Evolutionary conservation across 1,140 invertebrate species (phyloP), one percentile per base, ranked within the genome.

Genomic region (Copidosoma floridanum): DNA sequence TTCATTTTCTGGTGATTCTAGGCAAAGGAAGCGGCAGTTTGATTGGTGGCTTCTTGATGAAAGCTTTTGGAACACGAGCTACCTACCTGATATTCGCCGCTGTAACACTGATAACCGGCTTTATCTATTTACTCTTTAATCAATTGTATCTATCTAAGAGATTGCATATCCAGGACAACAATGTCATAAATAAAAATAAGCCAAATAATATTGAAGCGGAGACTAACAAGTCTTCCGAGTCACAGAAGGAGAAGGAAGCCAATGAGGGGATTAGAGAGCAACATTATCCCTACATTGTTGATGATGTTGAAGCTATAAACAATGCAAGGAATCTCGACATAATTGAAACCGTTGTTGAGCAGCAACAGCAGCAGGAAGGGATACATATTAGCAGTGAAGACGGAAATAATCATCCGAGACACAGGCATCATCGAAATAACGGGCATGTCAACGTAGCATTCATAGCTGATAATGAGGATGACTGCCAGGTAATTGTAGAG

Each of bases 11-110:
- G 29, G 12, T 32, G 29, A 32, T 24, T 46, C 20, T 20, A 91
- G 90, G 90, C 38, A 89, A 89, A 73, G 89, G 89, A 16, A 80
- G 86, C 6, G 90, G 90, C 40, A 90, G 89, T 74, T 77, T 93
- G 24, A 82, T 89, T 35, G 91, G 90, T 3, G 91, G 90, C 1
- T 89, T 87, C 65, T 69, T 91, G 18, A 91, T 91, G 82, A 89
- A 89, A 69, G 81, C 80, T 14, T 84, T 89, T 64, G 89, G 89
- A 8, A 88, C 88, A 1, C 78, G 90, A 41, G 77, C 83, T 0
- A 91, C 90, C 0, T 92, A 90, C 71, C 86, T 85, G 68, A 84
- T 90, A 59, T 90, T 92, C 67, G 80, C 89, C 0, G 80, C 78
- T 0, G 77, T 83, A 0, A 85, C 85, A 4, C 74, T 87, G 0